A percentile compares a stretch with the other conserved stretches of the same genome.
These are phyloP conservation scores for Scaptomyza montana DNA, from an alignment of 1,140 invertebrate genomes.

Conservation along the genomic window DNA sequence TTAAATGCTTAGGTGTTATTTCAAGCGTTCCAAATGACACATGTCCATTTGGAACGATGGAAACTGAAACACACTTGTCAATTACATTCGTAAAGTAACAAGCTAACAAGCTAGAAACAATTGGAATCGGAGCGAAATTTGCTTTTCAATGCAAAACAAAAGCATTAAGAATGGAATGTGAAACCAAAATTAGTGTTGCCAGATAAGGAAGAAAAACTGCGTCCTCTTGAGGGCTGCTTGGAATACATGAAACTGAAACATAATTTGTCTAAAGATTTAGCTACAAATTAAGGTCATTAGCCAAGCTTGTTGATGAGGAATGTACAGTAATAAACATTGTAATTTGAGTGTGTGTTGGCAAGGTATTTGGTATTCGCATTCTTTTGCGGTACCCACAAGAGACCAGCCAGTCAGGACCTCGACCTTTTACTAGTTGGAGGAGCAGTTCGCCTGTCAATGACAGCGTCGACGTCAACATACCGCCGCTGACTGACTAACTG, in stretches of 20 bases:
- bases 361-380: slow-evolving; percentile 43
- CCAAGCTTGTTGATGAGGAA: not conserved
- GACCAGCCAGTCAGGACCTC: not conserved
- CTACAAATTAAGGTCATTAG: not conserved
- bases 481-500: slow-evolving; percentile 50
- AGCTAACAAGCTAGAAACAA: too few relatives aligned
- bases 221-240: too few relatives aligned
- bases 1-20: too few relatives aligned
- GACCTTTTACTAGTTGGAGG: not conserved
- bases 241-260: not conserved
- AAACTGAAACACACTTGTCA: not conserved
- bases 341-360: not conserved
- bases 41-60: not conserved
- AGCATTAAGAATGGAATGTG: not conserved
- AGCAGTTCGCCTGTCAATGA: slow-evolving; percentile 52
- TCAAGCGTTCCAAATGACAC: not conserved
- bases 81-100: too few relatives aligned
- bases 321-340: not conserved
- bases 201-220: too few relatives aligned
- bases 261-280: slow-evolving; percentile 2
- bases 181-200: too few relatives aligned
- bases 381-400: not conserved
- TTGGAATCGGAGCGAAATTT: not conserved
- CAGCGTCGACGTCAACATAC: slow-evolving; percentile 47
- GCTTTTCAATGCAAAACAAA: too few relatives aligned